These are phyloP conservation scores for Masnerella sp. DNA, from an alignment of 2,888 invertebrate genomes.

Conservation along the genomic window DNA sequence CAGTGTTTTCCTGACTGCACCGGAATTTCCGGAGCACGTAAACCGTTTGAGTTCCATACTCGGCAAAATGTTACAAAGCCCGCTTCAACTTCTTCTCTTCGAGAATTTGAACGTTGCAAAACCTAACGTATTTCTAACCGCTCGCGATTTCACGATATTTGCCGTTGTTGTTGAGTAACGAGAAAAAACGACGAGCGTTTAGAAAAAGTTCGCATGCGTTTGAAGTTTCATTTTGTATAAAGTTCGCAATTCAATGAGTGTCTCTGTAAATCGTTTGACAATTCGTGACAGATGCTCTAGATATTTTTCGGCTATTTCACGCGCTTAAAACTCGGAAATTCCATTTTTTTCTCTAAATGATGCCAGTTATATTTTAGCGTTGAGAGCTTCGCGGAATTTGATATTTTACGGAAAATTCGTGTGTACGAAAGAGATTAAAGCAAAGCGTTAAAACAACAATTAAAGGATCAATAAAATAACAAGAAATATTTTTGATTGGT, in stretches of 20 bases:
- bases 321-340: no score
- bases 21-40: constrained; percentile 63
- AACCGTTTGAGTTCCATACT: constrained; percentile 58
- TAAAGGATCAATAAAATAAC: constrained; percentile 11
- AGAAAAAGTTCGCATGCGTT: constrained; percentile 1
- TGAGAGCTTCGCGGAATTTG: no score
- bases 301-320: neutral
- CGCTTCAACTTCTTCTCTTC: constrained; percentile 42
- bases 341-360: neutral
- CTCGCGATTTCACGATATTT: constrained; percentile 40
- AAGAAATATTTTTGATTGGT: constrained; percentile 18
- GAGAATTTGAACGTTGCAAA: constrained; percentile 32
- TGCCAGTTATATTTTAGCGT: no score
- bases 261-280: neutral
- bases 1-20: constrained; percentile 59
- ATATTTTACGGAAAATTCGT: neutral
- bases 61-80: constrained; percentile 55
- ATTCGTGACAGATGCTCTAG: neutral
- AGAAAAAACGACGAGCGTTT: constrained; percentile 2
- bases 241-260: constrained; percentile 9
- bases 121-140: constrained; percentile 44
- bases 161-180: constrained; percentile 15
- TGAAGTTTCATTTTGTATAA: constrained; percentile 3
- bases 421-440: no score
- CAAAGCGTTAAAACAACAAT: neutral